Conservation (phyloP, 2,113 vertebrate genomes). For the Dolichallabes microphthalmus region DNA sequence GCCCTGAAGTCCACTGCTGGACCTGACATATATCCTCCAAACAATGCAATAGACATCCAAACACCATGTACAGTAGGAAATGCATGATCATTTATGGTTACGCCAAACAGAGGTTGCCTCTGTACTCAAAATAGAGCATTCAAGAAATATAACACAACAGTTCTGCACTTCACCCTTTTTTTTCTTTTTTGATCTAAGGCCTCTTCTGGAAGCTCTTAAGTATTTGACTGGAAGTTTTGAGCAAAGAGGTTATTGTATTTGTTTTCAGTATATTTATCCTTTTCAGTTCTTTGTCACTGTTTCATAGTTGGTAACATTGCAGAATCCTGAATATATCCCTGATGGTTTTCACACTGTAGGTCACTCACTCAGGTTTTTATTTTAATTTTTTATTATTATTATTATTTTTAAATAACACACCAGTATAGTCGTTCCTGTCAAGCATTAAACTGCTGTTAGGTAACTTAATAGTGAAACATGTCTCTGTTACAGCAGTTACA, state of each 20-base stretch:
- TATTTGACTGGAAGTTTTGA: slow-evolving; percentile 29
- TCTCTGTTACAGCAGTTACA: slow-evolving; percentile 53
- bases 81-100: slow-evolving; percentile 81
- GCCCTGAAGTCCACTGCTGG: slow-evolving; percentile 56
- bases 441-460: slow-evolving; percentile 64
- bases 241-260: neutral
- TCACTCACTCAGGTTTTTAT: slow-evolving; percentile 80
- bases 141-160: neutral
- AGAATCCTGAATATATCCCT: slow-evolving; percentile 12
- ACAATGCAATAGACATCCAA: slow-evolving; percentile 52
- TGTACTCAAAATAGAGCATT: slow-evolving; percentile 33
- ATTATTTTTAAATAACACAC: slow-evolving; percentile 41
- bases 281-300: slow-evolving; percentile 9
- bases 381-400: neutral
- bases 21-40: slow-evolving; percentile 32
- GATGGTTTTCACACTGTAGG: slow-evolving; percentile 46
- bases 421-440: slow-evolving; percentile 61
- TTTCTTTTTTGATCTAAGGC: slow-evolving; percentile 9
- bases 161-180: slow-evolving; percentile 22
- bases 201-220: slow-evolving; percentile 22
- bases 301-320: slow-evolving; percentile 9
- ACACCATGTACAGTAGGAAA: slow-evolving; percentile 61
- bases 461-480: slow-evolving; percentile 30
- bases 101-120: slow-evolving; percentile 71
- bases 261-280: slow-evolving; percentile 18